phyloP scores from a whole-genome alignment of 2,888 invertebrate genomes.

The Eristalis intricaria region DNA sequence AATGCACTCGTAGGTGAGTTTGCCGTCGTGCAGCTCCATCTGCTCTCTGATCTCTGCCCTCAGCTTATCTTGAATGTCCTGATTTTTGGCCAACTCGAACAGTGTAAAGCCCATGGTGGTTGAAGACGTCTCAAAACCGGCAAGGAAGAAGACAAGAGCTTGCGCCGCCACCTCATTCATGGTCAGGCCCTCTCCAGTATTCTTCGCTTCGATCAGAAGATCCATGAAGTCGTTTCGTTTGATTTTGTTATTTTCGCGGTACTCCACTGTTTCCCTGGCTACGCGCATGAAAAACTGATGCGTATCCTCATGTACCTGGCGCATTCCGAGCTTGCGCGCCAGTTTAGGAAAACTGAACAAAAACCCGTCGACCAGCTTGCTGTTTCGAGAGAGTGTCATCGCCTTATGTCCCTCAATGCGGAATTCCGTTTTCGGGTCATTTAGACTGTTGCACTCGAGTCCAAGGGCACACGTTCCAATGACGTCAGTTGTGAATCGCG shows the following conservation, averaged over 20 bases:
- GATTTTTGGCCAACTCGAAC: slow-evolving; percentile 82
- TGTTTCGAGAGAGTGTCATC: slow-evolving; percentile 72
- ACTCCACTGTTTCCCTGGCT: slow-evolving; percentile 80
- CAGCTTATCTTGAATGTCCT: slow-evolving; percentile 81
- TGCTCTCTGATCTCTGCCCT: slow-evolving; percentile 80
- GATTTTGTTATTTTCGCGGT: slow-evolving; percentile 77
- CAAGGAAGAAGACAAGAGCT: slow-evolving; percentile 83
- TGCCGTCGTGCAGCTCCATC: slow-evolving; percentile 76
- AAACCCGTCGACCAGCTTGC: slow-evolving; percentile 69
- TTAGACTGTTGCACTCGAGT: slow-evolving; percentile 81
- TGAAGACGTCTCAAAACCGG: slow-evolving; percentile 83
- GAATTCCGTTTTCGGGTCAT: slow-evolving; percentile 79
- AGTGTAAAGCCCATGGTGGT: slow-evolving; percentile 82
- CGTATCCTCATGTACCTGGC: slow-evolving; percentile 73
- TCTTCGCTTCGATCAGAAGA: slow-evolving; percentile 81
- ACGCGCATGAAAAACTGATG: slow-evolving; percentile 77
- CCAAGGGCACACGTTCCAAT: slow-evolving; percentile 82
- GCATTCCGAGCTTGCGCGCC: slow-evolving; percentile 74
- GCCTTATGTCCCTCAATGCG: slow-evolving; percentile 74
- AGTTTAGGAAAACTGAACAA: slow-evolving; percentile 73
- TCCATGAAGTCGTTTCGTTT: slow-evolving; percentile 82
- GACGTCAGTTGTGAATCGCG: slow-evolving; percentile 82
- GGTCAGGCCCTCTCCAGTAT: slow-evolving; percentile 76
- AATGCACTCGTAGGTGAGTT: slow-evolving; percentile 81
- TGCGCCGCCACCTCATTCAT: slow-evolving; percentile 82